A percentile compares a stretch with the other conserved stretches of the same genome.
Conservation (phyloP, 2,113 vertebrate species). For the Phainopepla nitens region DNA sequence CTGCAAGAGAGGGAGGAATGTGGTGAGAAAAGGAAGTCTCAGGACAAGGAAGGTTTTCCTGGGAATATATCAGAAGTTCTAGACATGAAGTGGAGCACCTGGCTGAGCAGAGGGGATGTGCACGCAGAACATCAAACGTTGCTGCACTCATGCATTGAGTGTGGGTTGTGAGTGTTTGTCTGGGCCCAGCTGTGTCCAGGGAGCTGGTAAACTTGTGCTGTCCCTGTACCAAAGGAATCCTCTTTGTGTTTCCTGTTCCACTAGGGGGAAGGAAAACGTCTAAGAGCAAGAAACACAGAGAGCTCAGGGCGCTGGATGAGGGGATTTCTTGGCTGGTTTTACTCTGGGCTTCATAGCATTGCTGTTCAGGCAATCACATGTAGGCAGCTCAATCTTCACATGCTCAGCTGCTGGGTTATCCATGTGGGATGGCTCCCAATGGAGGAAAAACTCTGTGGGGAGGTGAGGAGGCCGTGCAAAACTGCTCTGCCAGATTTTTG, state of each 20-base stretch:
- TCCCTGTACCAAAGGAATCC: background rate
- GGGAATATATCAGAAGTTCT: background rate
- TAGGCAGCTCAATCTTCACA: background rate
- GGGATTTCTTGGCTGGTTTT: background rate
- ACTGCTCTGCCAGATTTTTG: background rate
- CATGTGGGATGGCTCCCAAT: background rate
- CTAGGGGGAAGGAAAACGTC: background rate
- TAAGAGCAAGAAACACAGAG: background rate
- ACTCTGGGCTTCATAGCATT: background rate
- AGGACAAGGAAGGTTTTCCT: background rate
- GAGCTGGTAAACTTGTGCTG: background rate
- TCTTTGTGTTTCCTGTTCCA: background rate
- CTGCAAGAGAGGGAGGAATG: background rate
- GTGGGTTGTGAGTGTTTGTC: fast-evolving
- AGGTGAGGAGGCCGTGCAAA: background rate
- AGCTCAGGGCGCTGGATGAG: background rate
- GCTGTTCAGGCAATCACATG: background rate
- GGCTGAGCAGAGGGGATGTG: background rate
- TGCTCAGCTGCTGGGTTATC: background rate
- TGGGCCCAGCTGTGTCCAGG: background rate
- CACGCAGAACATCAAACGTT: fast-evolving
- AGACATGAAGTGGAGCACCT: background rate
- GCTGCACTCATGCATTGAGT: fast-evolving
- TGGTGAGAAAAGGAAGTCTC: background rate
- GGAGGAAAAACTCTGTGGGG: background rate